Evolutionary conservation across 2,888 invertebrate species (phyloP), one percentile per base, ranked within the genome.

Genomic region (Cyclophora albipunctata): DNA sequence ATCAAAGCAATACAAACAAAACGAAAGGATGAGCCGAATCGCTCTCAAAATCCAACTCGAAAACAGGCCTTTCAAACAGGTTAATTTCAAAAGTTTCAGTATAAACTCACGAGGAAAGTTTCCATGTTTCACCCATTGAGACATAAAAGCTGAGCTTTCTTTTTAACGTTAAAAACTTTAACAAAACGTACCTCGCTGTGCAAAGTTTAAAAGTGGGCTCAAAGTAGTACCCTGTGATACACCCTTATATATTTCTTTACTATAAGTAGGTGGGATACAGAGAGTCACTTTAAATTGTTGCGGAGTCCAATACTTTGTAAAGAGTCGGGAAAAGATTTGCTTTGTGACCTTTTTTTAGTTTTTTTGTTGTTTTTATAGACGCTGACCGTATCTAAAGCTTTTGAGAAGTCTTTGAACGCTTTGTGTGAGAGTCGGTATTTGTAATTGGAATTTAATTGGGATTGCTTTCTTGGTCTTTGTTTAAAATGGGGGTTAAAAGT

Each of bases 11-110:
- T 20, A 37, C 5, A 37, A 37, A 37, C 37, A 37, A 37, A 37
- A 37, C 37, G 37, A 37, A 37, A 37, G 37, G 37, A 37, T 37
- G 33, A 43, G 6, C 20, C 34, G 33, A 43, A 43, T 20, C 20
- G 37, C 7, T 20, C 34, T 46, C 20, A 4, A 59, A 54, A 54
- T 48, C 49, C 57, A 60, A 56, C 57, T 57, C 56, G 51, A 40
- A 43, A 45, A 34, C 41, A 47, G 40, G 47, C 48, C 49, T 57
- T 40, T 34, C 62, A 62, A 69, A 71, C 69, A 71, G 76, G 75
- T 72, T 76, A 75, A 78, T 76, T 76, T 69, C 54, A 58, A 52
- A 73, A 73, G 64, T 76, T 68, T 59, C 51, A 60, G 64, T 64
- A 64, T 67, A 63, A 63, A 60, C 60, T 57, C 54, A 42, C 47